phyloP scores from a whole-genome alignment of 2,113 vertebrate species.

The Noctilio leporinus region DNA sequence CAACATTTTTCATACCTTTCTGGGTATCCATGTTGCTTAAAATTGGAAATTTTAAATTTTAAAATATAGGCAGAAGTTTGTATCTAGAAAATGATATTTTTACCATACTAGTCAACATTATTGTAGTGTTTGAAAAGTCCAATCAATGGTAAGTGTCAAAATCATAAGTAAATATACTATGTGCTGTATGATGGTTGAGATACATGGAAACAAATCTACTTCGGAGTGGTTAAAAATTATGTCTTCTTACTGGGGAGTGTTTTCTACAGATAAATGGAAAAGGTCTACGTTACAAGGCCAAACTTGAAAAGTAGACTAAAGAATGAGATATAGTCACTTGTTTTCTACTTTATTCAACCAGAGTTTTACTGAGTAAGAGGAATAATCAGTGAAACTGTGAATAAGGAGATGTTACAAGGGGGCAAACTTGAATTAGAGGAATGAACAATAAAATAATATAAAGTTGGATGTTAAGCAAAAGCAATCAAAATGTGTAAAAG shows the following conservation, averaged over 20 bases:
- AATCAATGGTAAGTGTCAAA: constrained; percentile 21
- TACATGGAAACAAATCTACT: neutral
- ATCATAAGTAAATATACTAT: neutral
- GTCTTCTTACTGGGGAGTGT: neutral
- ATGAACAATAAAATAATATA: neutral
- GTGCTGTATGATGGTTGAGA: neutral
- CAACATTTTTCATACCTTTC: neutral
- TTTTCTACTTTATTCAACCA: neutral
- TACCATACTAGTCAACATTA: neutral
- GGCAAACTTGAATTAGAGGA: neutral
- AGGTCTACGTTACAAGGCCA: neutral
- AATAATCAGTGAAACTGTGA: neutral
- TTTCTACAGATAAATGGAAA: neutral
- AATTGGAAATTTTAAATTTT: neutral
- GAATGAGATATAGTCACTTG: neutral
- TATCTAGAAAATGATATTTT: neutral
- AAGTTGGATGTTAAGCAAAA: neutral
- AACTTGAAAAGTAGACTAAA: neutral
- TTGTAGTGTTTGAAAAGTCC: neutral
- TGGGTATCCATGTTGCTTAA: neutral
- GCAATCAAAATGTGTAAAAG: neutral
- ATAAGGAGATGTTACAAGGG: neutral
- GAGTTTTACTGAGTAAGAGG: neutral
- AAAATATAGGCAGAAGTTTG: neutral
- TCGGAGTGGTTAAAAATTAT: neutral